phyloP scores from a whole-genome alignment of 1,140 invertebrate genomes.

The Drosophila aff. region DNA sequence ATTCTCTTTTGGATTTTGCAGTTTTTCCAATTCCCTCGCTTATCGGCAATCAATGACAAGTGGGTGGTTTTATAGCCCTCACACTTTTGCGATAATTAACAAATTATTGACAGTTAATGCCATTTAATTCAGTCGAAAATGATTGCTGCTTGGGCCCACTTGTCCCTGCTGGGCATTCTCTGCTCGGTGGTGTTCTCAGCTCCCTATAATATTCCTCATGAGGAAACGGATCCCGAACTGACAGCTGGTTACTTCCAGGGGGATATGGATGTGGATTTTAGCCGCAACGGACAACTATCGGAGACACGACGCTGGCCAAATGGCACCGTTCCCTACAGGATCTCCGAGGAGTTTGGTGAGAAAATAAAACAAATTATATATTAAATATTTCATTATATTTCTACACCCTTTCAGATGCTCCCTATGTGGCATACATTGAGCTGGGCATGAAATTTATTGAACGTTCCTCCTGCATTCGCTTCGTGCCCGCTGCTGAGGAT shows the following conservation, averaged over 20 bases:
- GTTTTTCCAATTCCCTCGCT: constrained; percentile 1
- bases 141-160: constrained; percentile 16
- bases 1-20: background rate
- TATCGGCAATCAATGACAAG: constrained; percentile 38
- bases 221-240: constrained; percentile 57
- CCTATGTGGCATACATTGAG: constrained; percentile 45
- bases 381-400: background rate
- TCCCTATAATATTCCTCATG: background rate
- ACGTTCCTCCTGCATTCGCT: constrained; percentile 72
- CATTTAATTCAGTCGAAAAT: constrained; percentile 51
- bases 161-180: constrained; percentile 26
- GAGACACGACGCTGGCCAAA: constrained; percentile 56
- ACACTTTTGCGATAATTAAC: constrained; percentile 14
- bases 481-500: constrained; percentile 49
- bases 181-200: constrained; percentile 15
- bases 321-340: constrained; percentile 84
- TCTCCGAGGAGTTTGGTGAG: constrained; percentile 69
- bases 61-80: constrained; percentile 7
- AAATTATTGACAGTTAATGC: constrained; percentile 22
- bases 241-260: constrained; percentile 67
- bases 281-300: constrained; percentile 37
- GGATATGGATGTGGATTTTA: constrained; percentile 57
- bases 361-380: background rate
- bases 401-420: constrained; percentile 2
- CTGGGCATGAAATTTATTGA: constrained; percentile 78